Conservation (phyloP, 2,888 invertebrate genomes). For the Philereme vetulata region DNA sequence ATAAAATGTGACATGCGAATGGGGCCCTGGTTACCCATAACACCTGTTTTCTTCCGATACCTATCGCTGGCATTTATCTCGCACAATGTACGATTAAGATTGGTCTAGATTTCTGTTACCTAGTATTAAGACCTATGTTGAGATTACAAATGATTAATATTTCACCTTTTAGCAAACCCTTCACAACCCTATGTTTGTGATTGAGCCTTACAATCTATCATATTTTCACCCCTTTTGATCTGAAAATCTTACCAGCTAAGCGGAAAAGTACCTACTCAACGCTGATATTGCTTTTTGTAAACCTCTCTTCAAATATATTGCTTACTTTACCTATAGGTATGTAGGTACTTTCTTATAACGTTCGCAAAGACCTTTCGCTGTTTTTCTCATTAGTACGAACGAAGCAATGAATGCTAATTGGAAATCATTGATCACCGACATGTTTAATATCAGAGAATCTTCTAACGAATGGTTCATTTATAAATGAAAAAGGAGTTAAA, state of each 20-base stretch:
- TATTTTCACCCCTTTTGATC: neutral
- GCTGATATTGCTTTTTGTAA: constrained; percentile 13
- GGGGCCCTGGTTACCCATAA: no score
- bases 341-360: neutral
- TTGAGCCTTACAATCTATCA: no score
- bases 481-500: neutral
- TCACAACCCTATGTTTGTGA: no score
- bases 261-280: constrained; percentile 7
- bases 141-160: no score
- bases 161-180: no score
- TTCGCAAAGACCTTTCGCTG: neutral
- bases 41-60: no score
- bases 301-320: neutral
- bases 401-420: constrained; percentile 13
- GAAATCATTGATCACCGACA: constrained; percentile 26
- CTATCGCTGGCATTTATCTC: no score
- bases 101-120: no score
- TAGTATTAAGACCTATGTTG: no score
- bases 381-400: constrained; percentile 13
- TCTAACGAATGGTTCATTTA: neutral
- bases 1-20: no score
- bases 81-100: no score
- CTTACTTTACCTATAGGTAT: neutral
- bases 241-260: constrained; percentile 4
- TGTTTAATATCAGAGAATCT: neutral